Evolutionary conservation across 2,797 vertebrate species (phyloP).

Genomic region (Rhinophrynus dorsalis): DNA sequence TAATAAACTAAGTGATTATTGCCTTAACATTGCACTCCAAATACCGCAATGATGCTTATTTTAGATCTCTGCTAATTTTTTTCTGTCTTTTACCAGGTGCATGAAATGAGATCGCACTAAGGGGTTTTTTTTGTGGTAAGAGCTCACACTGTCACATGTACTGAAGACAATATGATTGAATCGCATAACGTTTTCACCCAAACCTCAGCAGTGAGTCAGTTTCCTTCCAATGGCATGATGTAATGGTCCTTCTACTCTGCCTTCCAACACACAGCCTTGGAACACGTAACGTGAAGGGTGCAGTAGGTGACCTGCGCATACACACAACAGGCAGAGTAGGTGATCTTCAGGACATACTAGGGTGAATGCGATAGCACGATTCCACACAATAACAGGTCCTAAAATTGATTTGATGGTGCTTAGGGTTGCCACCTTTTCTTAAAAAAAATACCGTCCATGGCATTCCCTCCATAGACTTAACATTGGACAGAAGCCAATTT

Average conservation of each 20-base stretch:
- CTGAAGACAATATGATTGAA: slow-evolving; percentile 7
- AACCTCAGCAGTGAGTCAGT: slow-evolving; percentile 36
- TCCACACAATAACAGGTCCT: no score
- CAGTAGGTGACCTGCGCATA: not conserved
- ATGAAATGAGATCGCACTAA: not conserved
- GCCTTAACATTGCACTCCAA: no score
- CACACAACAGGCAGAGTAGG: not conserved
- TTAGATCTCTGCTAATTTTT: no score
- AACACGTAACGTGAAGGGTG: not conserved
- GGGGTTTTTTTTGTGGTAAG: slow-evolving; percentile 15
- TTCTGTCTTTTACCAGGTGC: not conserved
- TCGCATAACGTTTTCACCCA: slow-evolving; percentile 15
- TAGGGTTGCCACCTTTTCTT: no score
- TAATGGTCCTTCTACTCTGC: not conserved
- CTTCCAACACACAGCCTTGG: not conserved
- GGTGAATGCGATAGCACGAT: no score
- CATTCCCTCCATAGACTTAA: no score
- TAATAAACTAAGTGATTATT: no score
- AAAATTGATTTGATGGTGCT: no score
- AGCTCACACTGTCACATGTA: not conserved
- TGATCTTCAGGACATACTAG: no score
- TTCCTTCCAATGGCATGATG: slow-evolving; percentile 27
- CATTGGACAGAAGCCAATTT: no score
- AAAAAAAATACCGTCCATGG: no score
- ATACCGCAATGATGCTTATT: no score